Evolutionary conservation across 2,797 vertebrate species (phyloP).

Genomic region (Okamejei kenojei): DNA sequence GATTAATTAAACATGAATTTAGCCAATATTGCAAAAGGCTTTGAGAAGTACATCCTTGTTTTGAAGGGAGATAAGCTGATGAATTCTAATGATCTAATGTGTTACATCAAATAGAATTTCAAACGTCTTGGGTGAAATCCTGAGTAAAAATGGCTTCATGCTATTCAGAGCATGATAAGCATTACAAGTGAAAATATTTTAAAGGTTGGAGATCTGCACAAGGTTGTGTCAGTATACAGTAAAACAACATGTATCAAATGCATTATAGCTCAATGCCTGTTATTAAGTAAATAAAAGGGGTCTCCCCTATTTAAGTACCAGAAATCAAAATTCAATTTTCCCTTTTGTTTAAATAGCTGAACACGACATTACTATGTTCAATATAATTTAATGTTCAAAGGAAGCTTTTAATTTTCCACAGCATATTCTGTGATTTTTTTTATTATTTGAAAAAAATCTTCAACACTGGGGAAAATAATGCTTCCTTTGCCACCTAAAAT

Average conservation of each 20-base stretch:
- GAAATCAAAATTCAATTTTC: neutral
- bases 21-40: neutral
- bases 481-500: neutral
- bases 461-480: neutral
- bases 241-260: neutral
- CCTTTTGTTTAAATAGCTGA: neutral
- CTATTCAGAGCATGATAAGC: neutral
- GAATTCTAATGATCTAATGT: conserved; percentile 15
- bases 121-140: neutral
- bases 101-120: neutral
- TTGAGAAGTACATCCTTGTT: neutral
- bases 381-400: neutral
- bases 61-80: conserved; percentile 27
- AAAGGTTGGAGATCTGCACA: conserved; percentile 11
- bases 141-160: neutral
- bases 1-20: conserved; percentile 20
- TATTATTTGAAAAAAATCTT: neutral
- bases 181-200: neutral
- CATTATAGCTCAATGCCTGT: neutral
- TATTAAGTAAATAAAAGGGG: neutral
- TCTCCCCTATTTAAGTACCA: neutral
- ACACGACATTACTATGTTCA: neutral
- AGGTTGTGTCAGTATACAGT: neutral
- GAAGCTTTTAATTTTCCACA: neutral
- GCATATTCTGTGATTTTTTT: neutral